A percentile compares a stretch with the other conserved stretches of the same genome.
phyloP scores from a whole-genome alignment of 2,113 vertebrate species.

The Protomyctophum bolini region DNA sequence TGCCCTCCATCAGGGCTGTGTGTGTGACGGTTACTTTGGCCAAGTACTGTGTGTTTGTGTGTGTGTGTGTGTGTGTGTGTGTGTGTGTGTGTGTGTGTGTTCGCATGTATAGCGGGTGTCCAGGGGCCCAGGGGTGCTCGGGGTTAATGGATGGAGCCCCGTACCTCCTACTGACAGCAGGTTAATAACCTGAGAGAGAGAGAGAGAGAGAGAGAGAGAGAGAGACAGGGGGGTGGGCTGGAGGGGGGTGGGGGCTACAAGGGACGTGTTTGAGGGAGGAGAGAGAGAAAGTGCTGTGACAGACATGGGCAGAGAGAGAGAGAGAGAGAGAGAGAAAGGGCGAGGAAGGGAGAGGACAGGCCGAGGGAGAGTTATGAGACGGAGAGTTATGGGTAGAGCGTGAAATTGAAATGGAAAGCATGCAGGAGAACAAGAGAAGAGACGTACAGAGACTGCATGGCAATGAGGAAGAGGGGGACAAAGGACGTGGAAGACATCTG shows the following conservation, averaged over 20 bases:
- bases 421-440: background rate
- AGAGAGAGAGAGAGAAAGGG: background rate
- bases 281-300: conserved; percentile 17
- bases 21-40: conserved; percentile 26
- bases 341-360: conserved; percentile 15
- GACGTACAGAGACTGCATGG: background rate
- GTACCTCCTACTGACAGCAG: conserved; percentile 60
- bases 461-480: background rate
- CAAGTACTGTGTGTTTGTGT: conserved; percentile 2
- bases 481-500: background rate
- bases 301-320: background rate
- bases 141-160: conserved; percentile 72
- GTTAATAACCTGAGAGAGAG: conserved; percentile 58
- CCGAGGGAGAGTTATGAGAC: background rate
- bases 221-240: too few species aligned
- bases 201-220: conserved; percentile 16
- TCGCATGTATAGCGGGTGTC: conserved; percentile 28
- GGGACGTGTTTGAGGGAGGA: conserved; percentile 3
- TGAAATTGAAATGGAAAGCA: background rate
- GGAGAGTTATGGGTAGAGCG: background rate
- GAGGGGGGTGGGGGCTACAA: background rate
- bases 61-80: conserved; percentile 12
- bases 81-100: conserved; percentile 15
- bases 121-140: conserved; percentile 52
- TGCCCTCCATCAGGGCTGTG: conserved; percentile 56